Conservation (phyloP, 2,888 invertebrate species). For the Drosophila nr. fundita region DNA sequence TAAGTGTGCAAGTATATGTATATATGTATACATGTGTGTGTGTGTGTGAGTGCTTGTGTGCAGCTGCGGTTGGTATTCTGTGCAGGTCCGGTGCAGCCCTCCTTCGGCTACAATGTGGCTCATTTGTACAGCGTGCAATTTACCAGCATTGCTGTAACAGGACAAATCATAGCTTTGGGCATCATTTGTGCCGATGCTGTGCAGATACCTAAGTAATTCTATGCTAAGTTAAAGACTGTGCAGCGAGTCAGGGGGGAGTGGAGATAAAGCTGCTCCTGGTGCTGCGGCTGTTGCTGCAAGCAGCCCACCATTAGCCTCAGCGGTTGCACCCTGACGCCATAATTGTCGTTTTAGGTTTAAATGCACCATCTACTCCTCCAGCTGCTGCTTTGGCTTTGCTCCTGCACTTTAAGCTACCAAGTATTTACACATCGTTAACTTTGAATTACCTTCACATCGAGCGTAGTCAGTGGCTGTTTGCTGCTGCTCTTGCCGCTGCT, state of each 20-base stretch:
- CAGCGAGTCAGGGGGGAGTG: not conserved
- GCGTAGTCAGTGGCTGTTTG: slow-evolving; percentile 44
- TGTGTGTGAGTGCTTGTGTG: slow-evolving; percentile 19
- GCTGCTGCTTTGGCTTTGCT: slow-evolving; percentile 22
- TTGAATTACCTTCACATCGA: slow-evolving; percentile 64
- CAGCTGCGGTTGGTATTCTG: not conserved
- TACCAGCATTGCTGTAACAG: slow-evolving; percentile 49
- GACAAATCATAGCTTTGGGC: slow-evolving; percentile 70
- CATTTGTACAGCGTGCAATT: slow-evolving; percentile 70
- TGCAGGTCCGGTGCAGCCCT: slow-evolving; percentile 6
- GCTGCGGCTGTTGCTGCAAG: not conserved
- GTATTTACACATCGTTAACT: slow-evolving; percentile 81
- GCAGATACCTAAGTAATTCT: slow-evolving; percentile 41
- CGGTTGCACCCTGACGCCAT: slow-evolving; percentile 59
- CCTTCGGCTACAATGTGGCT: slow-evolving; percentile 67
- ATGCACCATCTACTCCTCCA: not conserved
- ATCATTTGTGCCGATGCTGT: slow-evolving; percentile 35
- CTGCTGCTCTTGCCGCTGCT: slow-evolving; percentile 3
- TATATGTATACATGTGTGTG: not conserved
- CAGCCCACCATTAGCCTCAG: slow-evolving; percentile 10
- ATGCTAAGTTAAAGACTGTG: slow-evolving; percentile 4
- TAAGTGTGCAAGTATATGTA: slow-evolving; percentile 29
- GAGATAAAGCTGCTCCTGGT: not conserved
- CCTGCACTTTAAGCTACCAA: slow-evolving; percentile 64
- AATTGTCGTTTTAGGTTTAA: slow-evolving; percentile 62